Evolutionary conservation across 2,888 invertebrate genomes (phyloP).

Genomic region (Resseliella maxima): DNA sequence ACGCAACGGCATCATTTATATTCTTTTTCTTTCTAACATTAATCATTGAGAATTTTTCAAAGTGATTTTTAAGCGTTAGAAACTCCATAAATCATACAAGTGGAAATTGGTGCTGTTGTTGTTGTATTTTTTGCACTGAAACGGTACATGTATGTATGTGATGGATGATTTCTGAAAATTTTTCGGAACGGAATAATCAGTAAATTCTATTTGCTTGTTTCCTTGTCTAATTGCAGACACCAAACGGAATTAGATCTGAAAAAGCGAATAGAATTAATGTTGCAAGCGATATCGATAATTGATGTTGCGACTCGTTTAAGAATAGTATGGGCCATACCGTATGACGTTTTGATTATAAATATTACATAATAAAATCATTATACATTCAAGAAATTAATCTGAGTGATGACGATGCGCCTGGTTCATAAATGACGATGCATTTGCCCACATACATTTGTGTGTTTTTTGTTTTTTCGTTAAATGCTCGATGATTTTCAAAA

Average conservation of each 20-base stretch:
- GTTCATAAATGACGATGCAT: background rate
- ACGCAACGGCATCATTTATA: conserved; percentile 45
- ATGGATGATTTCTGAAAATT: conserved; percentile 23
- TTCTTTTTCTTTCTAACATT: no score
- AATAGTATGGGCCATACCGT: background rate
- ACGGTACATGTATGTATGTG: background rate
- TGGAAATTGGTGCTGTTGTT: background rate
- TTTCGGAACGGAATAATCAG: conserved; percentile 24
- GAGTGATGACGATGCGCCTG: background rate
- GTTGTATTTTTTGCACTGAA: background rate
- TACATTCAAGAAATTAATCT: background rate
- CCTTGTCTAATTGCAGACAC: background rate
- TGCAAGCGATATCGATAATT: background rate
- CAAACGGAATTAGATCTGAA: conserved; percentile 29
- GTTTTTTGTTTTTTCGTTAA: background rate
- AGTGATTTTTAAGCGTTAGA: background rate
- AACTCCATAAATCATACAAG: conserved; percentile 3
- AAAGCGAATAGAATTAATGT: background rate
- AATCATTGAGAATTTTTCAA: conserved; percentile 22
- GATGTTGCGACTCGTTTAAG: no score
- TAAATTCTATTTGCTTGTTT: background rate
- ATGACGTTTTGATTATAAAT: background rate
- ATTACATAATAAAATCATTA: background rate
- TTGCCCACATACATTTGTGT: background rate
- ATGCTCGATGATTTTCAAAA: background rate